phyloP scores from a whole-genome alignment of 2,797 vertebrate species.

The Sebastes matsubarae region DNA sequence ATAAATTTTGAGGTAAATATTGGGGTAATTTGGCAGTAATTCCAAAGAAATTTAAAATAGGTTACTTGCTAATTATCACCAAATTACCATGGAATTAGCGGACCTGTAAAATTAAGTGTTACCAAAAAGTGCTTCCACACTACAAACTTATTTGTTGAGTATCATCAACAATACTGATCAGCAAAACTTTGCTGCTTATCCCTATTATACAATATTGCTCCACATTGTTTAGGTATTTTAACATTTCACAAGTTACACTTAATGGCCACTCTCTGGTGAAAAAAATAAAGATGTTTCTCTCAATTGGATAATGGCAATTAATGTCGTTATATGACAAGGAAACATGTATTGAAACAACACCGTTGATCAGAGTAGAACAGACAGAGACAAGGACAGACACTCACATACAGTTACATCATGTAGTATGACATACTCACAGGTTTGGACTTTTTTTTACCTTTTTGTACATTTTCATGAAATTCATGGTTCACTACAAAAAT shows the following conservation, averaged over 20 bases:
- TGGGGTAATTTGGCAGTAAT: too few species aligned
- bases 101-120: too few species aligned
- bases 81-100: too few species aligned
- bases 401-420: slow-evolving; percentile 15
- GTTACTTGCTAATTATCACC: too few species aligned
- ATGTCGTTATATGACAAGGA: neutral
- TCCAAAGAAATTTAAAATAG: too few species aligned
- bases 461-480: neutral
- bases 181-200: neutral
- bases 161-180: neutral
- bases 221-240: neutral
- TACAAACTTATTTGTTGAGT: neutral
- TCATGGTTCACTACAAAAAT: neutral
- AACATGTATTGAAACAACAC: neutral
- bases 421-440: neutral
- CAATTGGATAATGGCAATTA: neutral
- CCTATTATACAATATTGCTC: neutral
- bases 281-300: neutral
- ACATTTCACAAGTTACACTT: neutral
- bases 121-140: neutral
- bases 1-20: too few species aligned
- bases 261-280: neutral
- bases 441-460: neutral
- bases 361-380: neutral
- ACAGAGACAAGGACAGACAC: slow-evolving; percentile 28